Base-by-base conservation (phyloP, 2,113 vertebrate genomes). In the Willisornis vidua region DNA sequence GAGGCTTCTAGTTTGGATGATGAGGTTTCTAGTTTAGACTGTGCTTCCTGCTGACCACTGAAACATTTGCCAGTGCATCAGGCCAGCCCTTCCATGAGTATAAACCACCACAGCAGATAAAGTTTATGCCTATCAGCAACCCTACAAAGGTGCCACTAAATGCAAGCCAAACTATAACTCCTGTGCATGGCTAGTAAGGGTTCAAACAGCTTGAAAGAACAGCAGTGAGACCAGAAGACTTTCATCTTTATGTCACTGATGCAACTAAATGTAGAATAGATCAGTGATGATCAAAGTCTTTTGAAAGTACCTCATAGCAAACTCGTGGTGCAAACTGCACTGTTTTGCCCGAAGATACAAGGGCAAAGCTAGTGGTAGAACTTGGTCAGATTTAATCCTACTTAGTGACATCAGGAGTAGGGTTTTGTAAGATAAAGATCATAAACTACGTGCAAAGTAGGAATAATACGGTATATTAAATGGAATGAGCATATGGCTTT, bases 241-340 rank as follows among this genome's bases (percentile, higher is more conserved):
- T 95, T 96, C 37, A 87, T 89, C 89, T 89, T n/a, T 63, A 23
- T 85, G 94, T 79, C 66, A 76, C 16, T 70, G 71, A 70, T 83
- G 51, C 46, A 94, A 87, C 67, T 85, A 73, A 79, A 75, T 22
- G 58, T 59, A 63, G 74, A 89, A 45, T 12, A 89, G 84, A 68
- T 82, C 81, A 73, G 20, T 79, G 67, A 87, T 58, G 87, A 93
- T 85, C 73, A 96, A 95, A 95, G 81, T 45, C 73, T 82, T 89
- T 77, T 71, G 57, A 45, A 91, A 89, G 58, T 57, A 62, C 70
- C 20, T 89, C 79, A 23, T 72, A 91, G 49, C 45, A 81, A 89
- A 68, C 78, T 66, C 46, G 59, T 76, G 71, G 46, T 79, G 31
- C 85, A 89, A 82, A 58, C 49, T 65, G 25, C 23, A 52, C 37